A percentile compares a stretch with the other conserved stretches of the same genome.
Conservation (phyloP, 2,797 vertebrate genomes). For the Distichodus sexfasciatus region DNA sequence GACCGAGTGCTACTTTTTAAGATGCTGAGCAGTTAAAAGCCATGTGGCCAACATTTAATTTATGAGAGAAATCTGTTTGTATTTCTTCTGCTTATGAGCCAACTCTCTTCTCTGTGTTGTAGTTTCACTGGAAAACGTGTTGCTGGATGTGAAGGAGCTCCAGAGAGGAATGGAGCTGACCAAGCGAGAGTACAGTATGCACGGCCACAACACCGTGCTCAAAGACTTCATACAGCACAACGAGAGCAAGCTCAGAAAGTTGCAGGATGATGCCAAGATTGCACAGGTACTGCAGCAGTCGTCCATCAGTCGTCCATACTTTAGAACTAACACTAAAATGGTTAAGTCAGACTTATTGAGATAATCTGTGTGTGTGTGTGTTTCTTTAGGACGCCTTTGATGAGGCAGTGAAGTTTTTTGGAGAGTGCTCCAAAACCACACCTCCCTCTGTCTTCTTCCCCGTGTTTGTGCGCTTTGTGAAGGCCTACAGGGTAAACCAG, state of each 20-base stretch:
- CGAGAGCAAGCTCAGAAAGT: constrained; percentile 91
- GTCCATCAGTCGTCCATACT: too few species aligned
- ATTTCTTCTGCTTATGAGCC: not conserved
- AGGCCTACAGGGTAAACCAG: constrained; percentile 89
- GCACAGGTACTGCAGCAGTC: constrained; percentile 78
- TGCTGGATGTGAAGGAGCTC: constrained; percentile 94
- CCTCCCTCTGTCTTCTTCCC: constrained; percentile 97
- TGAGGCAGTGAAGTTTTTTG: constrained; percentile 94
- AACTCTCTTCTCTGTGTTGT: not conserved
- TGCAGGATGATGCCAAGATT: constrained; percentile 95
- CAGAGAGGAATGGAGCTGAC: constrained; percentile 95
- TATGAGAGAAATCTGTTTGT: too few species aligned
- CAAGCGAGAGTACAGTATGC: constrained; percentile 92
- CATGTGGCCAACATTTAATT: not conserved
- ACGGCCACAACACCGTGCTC: constrained; percentile 92
- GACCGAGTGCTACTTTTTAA: too few species aligned
- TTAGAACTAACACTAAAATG: too few species aligned
- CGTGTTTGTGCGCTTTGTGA: constrained; percentile 95
- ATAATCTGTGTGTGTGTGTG: not conserved
- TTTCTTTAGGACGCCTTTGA: constrained; percentile 88
- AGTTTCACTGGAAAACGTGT: constrained; percentile 97
- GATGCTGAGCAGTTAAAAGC: not conserved
- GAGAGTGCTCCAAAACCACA: constrained; percentile 93
- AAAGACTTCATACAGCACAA: constrained; percentile 92
- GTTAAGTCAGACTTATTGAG: too few species aligned